Evolutionary conservation across 1,140 invertebrate genomes (phyloP).

Genomic region (Cardiocondyla obscurior): DNA sequence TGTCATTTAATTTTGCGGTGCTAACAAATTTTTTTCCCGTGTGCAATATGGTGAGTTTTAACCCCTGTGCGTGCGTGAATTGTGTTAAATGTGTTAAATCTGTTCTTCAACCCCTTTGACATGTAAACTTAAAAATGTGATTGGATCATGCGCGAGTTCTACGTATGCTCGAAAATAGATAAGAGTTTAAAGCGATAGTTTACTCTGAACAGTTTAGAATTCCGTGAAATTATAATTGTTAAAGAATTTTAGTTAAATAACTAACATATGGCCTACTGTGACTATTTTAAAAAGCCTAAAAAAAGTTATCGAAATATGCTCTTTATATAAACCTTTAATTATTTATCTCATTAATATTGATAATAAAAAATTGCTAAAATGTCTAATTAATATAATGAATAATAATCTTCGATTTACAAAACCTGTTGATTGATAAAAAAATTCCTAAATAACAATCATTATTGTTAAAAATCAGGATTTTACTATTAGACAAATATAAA

Average conservation of each 20-base stretch:
- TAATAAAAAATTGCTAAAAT: background rate
- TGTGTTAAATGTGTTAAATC: background rate
- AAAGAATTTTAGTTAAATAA: background rate
- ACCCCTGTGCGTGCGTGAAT: background rate
- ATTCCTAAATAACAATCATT: background rate
- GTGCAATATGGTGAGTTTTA: slow-evolving; percentile 29
- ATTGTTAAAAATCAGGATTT: background rate
- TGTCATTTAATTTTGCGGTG: background rate
- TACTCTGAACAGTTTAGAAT: background rate
- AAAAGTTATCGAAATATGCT: too few relatives aligned
- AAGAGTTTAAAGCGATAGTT: background rate
- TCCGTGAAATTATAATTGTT: background rate
- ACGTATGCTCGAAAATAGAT: background rate
- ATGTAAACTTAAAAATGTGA: background rate
- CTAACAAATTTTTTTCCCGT: background rate
- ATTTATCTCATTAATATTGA: too few relatives aligned
- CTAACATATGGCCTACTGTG: background rate
- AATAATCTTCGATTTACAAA: background rate
- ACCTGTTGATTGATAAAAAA: background rate
- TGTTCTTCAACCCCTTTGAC: background rate
- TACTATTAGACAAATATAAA: background rate
- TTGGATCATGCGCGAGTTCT: background rate
- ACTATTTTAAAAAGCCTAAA: too few relatives aligned
- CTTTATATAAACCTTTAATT: too few relatives aligned
- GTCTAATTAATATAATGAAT: background rate